These are phyloP conservation scores for Malachius bipustulatus DNA, from an alignment of 2,888 invertebrate genomes.

Conservation along the genomic window DNA sequence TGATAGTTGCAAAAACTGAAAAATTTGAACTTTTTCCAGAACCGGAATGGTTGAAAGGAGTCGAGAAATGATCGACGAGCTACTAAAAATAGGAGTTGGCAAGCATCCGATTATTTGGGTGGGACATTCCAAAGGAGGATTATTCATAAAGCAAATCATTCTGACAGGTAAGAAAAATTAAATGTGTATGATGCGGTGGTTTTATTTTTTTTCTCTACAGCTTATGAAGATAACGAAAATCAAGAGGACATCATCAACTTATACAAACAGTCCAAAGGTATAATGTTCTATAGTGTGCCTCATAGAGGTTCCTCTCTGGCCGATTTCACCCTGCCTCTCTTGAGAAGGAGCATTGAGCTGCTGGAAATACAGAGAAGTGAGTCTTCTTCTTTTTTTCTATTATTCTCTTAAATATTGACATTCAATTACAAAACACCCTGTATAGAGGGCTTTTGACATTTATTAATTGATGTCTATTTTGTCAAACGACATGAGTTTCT, in stretches of 20 bases:
- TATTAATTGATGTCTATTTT: not conserved
- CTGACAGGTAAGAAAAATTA: conserved; percentile 45
- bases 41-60: conserved; percentile 54
- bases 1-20: too few relatives aligned
- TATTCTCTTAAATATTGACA: too few relatives aligned
- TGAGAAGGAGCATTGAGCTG: conserved; percentile 66
- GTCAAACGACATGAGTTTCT: not conserved
- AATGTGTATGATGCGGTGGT: not conserved
- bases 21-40: conserved; percentile 41
- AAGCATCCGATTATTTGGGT: conserved; percentile 74
- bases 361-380: conserved; percentile 67
- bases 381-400: conserved; percentile 14
- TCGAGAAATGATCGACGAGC: conserved; percentile 56
- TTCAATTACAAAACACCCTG: too few relatives aligned
- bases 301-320: conserved; percentile 73
- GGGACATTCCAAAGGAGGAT: conserved; percentile 76
- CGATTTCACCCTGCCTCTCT: conserved; percentile 57
- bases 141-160: conserved; percentile 75
- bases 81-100: conserved; percentile 56
- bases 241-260: conserved; percentile 36
- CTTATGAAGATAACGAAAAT: conserved; percentile 39
- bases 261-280: conserved; percentile 47
- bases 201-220: conserved; percentile 28
- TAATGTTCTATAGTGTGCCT: conserved; percentile 80
- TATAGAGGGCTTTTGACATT: not conserved